These are phyloP conservation scores for Artibeus lituratus DNA, from an alignment of 2,797 vertebrate species.

Conservation along the genomic window DNA sequence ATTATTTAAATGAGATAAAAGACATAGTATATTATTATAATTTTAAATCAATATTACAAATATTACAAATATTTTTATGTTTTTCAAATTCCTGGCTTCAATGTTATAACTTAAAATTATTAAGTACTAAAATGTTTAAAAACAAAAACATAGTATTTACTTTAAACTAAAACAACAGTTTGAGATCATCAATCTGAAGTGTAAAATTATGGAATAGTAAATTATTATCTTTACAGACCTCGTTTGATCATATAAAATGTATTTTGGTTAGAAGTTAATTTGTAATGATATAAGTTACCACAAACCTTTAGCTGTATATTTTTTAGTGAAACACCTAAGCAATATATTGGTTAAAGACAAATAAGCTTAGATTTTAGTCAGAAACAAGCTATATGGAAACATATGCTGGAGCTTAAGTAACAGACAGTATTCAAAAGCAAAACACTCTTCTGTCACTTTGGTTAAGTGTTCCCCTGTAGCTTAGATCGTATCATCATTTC, in stretches of 20 bases:
- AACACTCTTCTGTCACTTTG: constrained; percentile 13
- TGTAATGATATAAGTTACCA: neutral
- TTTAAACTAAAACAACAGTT: neutral
- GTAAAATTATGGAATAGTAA: neutral
- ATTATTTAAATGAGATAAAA: constrained; percentile 15
- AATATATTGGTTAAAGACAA: constrained; percentile 15
- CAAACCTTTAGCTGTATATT: neutral
- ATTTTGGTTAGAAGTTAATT: constrained; percentile 25
- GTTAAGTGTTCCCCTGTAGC: neutral
- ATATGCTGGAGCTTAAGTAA: neutral
- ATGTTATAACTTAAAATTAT: constrained; percentile 8
- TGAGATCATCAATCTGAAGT: neutral
- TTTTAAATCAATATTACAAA: constrained; percentile 19
- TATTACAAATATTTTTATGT: neutral
- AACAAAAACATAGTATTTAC: constrained; percentile 18
- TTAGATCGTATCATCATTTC: neutral
- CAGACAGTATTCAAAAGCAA: constrained; percentile 17
- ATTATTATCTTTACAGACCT: neutral
- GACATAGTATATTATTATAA: neutral
- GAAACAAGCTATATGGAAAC: neutral
- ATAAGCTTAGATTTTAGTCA: constrained; percentile 16
- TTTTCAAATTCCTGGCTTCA: constrained; percentile 12
- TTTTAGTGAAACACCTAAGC: constrained; percentile 26
- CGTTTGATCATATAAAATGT: neutral
- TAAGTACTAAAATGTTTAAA: neutral